Conservation (phyloP, 2,888 invertebrate species). For the Crepidodera aurea region DNA sequence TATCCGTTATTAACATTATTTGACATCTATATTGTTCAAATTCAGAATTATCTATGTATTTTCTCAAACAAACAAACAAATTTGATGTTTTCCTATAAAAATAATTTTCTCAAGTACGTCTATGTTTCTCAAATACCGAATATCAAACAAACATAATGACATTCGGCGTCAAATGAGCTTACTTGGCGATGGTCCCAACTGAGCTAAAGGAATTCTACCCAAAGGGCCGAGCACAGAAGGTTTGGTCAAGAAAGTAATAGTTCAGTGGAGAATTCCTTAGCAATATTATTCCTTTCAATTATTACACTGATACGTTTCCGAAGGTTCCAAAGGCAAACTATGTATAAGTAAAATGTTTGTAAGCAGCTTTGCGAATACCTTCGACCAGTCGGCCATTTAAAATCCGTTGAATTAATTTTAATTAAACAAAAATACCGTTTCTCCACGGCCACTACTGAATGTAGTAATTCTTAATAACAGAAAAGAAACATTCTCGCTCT, state of each 20-base stretch:
- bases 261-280: neutral
- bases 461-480: no score
- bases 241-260: slow-evolving; percentile 5
- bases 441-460: no score
- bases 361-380: neutral
- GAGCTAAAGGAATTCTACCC: neutral
- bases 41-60: no score
- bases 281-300: neutral
- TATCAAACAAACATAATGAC: neutral
- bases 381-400: neutral
- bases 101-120: neutral
- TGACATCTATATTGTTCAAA: no score
- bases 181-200: neutral
- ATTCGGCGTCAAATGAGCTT: neutral
- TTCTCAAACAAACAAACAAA: no score
- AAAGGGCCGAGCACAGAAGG: neutral
- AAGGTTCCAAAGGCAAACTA: neutral
- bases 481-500: no score
- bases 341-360: slow-evolving; percentile 6
- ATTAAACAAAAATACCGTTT: no score
- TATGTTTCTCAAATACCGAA: neutral
- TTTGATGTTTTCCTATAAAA: no score
- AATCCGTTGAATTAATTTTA: neutral
- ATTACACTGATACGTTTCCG: neutral
- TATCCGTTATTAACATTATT: no score